phyloP scores from a whole-genome alignment of 2,888 invertebrate genomes.

The Tricholauxania praeusta region DNA sequence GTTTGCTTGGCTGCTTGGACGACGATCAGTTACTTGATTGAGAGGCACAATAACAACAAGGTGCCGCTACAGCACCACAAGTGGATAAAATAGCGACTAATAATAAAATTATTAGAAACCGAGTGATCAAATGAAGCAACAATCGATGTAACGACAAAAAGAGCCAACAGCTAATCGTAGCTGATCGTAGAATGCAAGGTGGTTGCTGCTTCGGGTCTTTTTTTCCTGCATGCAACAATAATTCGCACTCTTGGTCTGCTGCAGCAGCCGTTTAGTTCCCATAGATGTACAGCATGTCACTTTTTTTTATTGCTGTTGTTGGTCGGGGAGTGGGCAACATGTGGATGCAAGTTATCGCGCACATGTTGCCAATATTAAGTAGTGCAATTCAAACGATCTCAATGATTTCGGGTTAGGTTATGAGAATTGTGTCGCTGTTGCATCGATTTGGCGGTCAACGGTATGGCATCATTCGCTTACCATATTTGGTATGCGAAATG shows the following conservation, averaged over 20 bases:
- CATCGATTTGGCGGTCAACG: not conserved
- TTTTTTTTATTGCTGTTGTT: not conserved
- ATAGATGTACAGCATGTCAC: not conserved
- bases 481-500: not conserved
- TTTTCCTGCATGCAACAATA: not conserved
- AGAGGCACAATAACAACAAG: no score
- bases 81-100: not conserved
- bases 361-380: conserved; percentile 18
- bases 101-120: conserved; percentile 23
- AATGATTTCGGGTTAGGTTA: conserved; percentile 2
- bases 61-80: no score
- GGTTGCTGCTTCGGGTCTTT: not conserved
- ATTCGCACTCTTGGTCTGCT: conserved; percentile 1
- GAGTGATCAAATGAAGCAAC: not conserved
- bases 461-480: not conserved
- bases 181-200: conserved; percentile 20
- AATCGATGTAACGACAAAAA: no score
- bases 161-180: not conserved
- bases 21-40: no score
- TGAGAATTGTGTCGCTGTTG: not conserved
- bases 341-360: conserved; percentile 3
- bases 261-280: conserved; percentile 1
- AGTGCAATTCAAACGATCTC: not conserved
- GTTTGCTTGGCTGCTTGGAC: no score
- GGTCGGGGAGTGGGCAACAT: not conserved